Percentiles rank a stretch among this genome's conserved stretches.
Conservation (phyloP, 2,888 invertebrate genomes). For the Dasypolia templi region DNA sequence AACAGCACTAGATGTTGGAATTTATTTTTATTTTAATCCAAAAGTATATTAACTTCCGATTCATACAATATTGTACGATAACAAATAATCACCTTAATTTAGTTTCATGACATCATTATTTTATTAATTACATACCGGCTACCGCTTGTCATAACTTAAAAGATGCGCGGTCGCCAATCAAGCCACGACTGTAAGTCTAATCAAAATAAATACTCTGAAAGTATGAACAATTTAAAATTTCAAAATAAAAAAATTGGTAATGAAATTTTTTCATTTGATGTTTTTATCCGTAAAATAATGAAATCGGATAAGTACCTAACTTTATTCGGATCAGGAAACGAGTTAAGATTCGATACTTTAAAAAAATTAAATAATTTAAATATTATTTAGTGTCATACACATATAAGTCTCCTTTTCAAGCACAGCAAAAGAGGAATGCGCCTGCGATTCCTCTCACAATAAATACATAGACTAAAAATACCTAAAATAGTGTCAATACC, state of each 20-base stretch:
- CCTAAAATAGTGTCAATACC: constrained; percentile 14
- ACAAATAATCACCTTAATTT: constrained; percentile 47
- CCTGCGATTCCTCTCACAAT: constrained; percentile 60
- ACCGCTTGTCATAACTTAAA: constrained; percentile 21
- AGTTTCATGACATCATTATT: background rate
- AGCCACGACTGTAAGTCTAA: background rate
- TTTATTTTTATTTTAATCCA: constrained; percentile 17
- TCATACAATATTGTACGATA: constrained; percentile 51
- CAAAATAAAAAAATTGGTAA: constrained; percentile 1
- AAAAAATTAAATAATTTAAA: constrained; percentile 21
- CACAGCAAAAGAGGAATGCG: constrained; percentile 54
- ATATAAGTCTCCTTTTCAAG: constrained; percentile 15
- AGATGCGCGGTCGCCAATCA: background rate
- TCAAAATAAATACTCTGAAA: constrained; percentile 25
- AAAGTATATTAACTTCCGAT: constrained; percentile 34
- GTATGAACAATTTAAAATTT: constrained; percentile 21
- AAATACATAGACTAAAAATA: constrained; percentile 26
- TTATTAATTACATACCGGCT: background rate
- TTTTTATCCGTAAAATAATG: constrained; percentile 14
- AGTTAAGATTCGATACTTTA: constrained; percentile 14
- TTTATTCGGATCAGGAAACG: background rate
- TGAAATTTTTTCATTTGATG: background rate
- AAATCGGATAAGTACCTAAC: constrained; percentile 8
- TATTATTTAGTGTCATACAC: background rate
- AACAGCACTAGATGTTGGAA: constrained; percentile 8